Base-by-base conservation (phyloP, 2,113 vertebrate species). In the Laterallus jamaicensis region DNA sequence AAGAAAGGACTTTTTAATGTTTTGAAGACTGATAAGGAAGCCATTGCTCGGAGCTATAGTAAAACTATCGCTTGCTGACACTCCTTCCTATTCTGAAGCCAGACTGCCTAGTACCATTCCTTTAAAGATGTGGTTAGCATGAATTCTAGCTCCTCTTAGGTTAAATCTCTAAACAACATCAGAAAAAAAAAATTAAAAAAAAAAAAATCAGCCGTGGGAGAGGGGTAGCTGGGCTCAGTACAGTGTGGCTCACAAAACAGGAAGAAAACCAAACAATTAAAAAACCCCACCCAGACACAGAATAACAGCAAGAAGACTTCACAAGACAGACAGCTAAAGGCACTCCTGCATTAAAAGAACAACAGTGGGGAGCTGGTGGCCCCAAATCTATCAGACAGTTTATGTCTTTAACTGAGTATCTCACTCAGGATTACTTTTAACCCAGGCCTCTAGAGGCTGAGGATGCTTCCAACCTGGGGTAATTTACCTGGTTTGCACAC, bases 1-100 rank as follows among this genome's bases (percentile, higher is more conserved):
- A 94, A 93, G 91, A 95, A 93, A 91, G 82, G 77, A 82, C 88
- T 77, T 96, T 94, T 89, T 90, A 95, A 93, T 88, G 91, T 96
- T 95, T 91, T 84, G 90, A 90, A 88, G 78, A 75, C 80, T 86
- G 95, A 96, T 95, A 96, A 92, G 77, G 80, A 91, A 93, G 35
- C 81, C 68, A 88, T 79, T 82, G 71, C 93, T 94, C 74, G 49
- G 31, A 95, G 90, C 82, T 87, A 86, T 4, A 92, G 90, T 44
- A 71, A 62, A 94, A 95, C 82, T 93, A 56, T 59, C 67, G 56
- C 85, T 93, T 64, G 64, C 64, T 83, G 85, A 92, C 75, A 78
- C 79, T 32, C 90, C 60, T 88, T 93, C 63, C 92, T 55, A 66
- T 92, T 92, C 77, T 54, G 47, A 68, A 89, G 84, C 49, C 77